Evolutionary conservation across 2,888 invertebrate species (phyloP), one percentile per base, ranked within the genome.

Genomic region (Drosophila aldrichi): DNA sequence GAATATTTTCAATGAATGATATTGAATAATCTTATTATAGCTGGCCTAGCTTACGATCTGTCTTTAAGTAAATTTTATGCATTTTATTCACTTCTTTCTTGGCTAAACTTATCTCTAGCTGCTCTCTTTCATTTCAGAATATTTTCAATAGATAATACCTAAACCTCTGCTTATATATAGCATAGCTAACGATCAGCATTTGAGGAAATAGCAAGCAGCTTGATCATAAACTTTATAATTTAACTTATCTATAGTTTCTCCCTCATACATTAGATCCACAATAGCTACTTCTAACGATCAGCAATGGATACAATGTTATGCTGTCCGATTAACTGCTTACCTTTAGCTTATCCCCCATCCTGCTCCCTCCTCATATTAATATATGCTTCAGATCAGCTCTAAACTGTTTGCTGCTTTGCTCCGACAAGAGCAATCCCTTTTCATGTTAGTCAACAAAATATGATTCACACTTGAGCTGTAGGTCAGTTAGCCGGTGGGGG

Each of bases 391-490:
- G 29, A 46, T 22, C 22, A 29, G 8, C 8, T 8, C 29, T 29
- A 29, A n/a, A 5, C 9, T 46, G 25, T 46, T 25, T 25, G 44
- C 44, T 44, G 44, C 9, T 36, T 38, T 16, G 52, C 20, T 20
- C 9, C 36, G 36, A n/a, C 52, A 38, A 16, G 5, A 61, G 40
- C 48, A 61, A 25, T 18, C 48, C 48, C 16, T 36, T 25, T 49
- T 7, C 40, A 43, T 64, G 25, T 32, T 22, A 12, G 38, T 38
- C 52, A 38, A 48, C 34, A 43, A 34, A 49, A 64, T 52, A 60
- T 63, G 25, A 63, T 63, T 29, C 48, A 49, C 20, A 65, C 20
- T 49, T 49, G 36, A 38, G n/a, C 46, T 41, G 32, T 40, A 57
- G 36, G 18, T 49, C 36, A 12, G 36, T 38, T 20, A n/a, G 43